Conservation (phyloP, 2,888 invertebrate species). For the Halictus quadricinctus region DNA sequence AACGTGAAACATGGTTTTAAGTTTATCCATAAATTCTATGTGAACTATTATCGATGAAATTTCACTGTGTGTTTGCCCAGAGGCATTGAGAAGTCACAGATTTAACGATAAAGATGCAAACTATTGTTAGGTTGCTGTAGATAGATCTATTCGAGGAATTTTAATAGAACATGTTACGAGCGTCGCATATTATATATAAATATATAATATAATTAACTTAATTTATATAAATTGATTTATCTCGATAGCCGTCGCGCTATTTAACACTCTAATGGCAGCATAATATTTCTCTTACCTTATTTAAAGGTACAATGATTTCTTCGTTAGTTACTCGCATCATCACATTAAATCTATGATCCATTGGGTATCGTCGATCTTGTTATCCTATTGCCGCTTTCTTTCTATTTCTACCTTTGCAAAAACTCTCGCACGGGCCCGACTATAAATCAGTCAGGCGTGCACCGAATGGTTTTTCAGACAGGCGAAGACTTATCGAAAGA, state of each 20-base stretch:
- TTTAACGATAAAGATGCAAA: constrained; percentile 61
- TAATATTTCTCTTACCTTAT: constrained; percentile 65
- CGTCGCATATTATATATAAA: constrained; percentile 53
- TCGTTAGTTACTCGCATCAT: constrained; percentile 63
- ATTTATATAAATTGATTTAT: constrained; percentile 68
- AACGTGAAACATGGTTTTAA: constrained; percentile 70
- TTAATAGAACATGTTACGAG: constrained; percentile 65
- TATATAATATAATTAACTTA: constrained; percentile 63
- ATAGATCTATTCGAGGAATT: constrained; percentile 70
- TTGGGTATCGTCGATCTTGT: constrained; percentile 32
- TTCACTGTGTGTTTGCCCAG: constrained; percentile 70
- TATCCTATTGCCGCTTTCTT: constrained; percentile 43
- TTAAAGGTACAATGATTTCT: constrained; percentile 45
- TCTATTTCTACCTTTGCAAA: constrained; percentile 37
- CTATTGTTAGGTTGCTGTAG: constrained; percentile 68
- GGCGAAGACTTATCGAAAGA: constrained; percentile 9
- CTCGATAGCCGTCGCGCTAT: constrained; percentile 64
- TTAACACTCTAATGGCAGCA: constrained; percentile 64
- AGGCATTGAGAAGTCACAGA: constrained; percentile 66
- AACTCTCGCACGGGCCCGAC: constrained; percentile 32
- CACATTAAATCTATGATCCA: constrained; percentile 54
- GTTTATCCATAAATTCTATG: constrained; percentile 75
- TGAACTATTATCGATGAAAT: constrained; percentile 69
- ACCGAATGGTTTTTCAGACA: constrained; percentile 8
- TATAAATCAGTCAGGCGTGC: constrained; percentile 35